phyloP scores from a whole-genome alignment of 1,140 invertebrate genomes.

The Pogonomyrmex californicus region DNA sequence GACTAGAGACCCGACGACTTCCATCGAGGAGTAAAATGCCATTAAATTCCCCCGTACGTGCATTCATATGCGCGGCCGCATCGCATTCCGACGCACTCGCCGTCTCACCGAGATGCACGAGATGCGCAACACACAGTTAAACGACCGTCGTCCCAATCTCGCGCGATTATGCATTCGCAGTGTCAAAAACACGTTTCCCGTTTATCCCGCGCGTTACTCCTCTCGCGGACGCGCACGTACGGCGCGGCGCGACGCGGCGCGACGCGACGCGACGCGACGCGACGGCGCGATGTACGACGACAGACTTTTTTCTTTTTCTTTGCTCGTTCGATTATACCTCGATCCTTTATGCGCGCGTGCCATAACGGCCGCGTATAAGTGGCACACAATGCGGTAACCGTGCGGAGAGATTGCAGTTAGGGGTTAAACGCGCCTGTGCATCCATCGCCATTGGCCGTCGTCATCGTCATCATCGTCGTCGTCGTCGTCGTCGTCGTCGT shows the following conservation, averaged over 20 bases:
- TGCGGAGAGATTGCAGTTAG: constrained; percentile 25
- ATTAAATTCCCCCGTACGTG: constrained; percentile 19
- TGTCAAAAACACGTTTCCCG: constrained; percentile 56
- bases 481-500: neutral
- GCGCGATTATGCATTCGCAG: constrained; percentile 34
- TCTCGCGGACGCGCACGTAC: constrained; percentile 27
- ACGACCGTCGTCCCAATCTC: constrained; percentile 13
- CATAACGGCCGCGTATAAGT: constrained; percentile 46
- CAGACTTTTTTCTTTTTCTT: neutral
- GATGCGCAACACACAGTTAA: constrained; percentile 36
- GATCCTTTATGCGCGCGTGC: constrained; percentile 53
- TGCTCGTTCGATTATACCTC: constrained; percentile 33
- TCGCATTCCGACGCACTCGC: constrained; percentile 37
- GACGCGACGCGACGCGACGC: neutral
- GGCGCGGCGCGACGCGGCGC: neutral
- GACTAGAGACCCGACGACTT: neutral
- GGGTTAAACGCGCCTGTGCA: constrained; percentile 41
- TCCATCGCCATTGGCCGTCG: constrained; percentile 4
- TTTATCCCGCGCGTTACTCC: constrained; percentile 23
- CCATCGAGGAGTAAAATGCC: neutral
- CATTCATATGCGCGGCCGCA: constrained; percentile 6
- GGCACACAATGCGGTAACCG: constrained; percentile 61
- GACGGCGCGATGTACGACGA: neutral
- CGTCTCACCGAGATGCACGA: neutral
- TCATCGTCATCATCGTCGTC: neutral